Evolutionary conservation across 2,113 vertebrate species (phyloP).

Genomic region (Vanacampus margaritifer): DNA sequence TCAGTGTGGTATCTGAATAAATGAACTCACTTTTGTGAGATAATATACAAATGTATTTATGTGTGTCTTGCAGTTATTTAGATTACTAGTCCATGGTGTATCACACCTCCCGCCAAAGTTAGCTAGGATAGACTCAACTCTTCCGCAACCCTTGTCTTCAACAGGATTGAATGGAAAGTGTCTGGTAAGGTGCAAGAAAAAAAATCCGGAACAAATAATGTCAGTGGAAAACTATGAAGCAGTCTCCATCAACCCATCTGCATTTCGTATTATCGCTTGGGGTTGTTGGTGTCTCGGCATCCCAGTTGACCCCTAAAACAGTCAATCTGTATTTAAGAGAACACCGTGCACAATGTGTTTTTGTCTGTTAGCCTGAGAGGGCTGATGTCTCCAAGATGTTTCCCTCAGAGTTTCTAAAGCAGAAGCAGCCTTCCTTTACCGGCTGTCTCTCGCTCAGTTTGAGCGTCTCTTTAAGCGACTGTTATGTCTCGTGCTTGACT

Average conservation of each 20-base stretch:
- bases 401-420: constrained; percentile 17
- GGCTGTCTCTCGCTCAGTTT: constrained; percentile 23
- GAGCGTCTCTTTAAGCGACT: constrained; percentile 41
- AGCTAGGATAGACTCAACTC: neutral
- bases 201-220: neutral
- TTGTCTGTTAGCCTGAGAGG: neutral
- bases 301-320: neutral
- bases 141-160: neutral
- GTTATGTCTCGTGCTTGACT: constrained; percentile 51
- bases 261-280: too few species aligned
- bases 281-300: too few species aligned
- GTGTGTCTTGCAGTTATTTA: neutral
- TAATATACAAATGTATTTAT: too few species aligned
- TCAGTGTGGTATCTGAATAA: too few species aligned
- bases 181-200: neutral
- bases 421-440: constrained; percentile 13
- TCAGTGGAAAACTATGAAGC: neutral
- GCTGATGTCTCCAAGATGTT: constrained; percentile 12
- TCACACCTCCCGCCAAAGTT: neutral
- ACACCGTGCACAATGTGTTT: neutral
- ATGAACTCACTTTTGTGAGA: too few species aligned
- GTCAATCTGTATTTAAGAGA: neutral
- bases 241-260: neutral
- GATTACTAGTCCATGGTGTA: neutral
- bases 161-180: neutral